Conservation (phyloP, 2,888 invertebrate species). For the Homarus gammarus region DNA sequence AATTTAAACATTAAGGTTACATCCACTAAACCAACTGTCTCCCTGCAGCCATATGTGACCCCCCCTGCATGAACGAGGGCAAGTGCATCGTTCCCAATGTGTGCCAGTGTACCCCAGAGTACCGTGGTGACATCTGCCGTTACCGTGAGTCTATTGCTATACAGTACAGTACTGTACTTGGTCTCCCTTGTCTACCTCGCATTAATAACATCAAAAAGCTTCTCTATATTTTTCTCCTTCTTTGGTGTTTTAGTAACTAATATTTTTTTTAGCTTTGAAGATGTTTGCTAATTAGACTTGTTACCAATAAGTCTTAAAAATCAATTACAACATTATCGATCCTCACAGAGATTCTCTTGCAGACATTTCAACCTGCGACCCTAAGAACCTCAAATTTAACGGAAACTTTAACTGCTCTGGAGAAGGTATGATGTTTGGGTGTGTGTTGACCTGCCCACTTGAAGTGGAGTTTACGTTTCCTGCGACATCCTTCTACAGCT, state of each 20-base stretch:
- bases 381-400: slow-evolving; percentile 86
- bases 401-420: slow-evolving; percentile 88
- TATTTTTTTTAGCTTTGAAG: not conserved
- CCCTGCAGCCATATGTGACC: slow-evolving; percentile 84
- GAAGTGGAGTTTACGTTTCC: slow-evolving; percentile 84
- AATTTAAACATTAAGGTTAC: too few species aligned
- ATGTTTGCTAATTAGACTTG: too few species aligned
- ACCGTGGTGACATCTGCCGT: slow-evolving; percentile 87
- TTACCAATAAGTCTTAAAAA: not conserved
- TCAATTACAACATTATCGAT: not conserved
- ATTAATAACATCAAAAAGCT: too few species aligned
- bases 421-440: slow-evolving; percentile 83
- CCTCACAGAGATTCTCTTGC: slow-evolving; percentile 47
- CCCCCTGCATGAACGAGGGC: slow-evolving; percentile 89
- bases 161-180: too few species aligned
- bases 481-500: slow-evolving; percentile 84
- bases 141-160: slow-evolving; percentile 81
- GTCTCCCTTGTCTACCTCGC: too few species aligned
- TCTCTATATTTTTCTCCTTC: too few species aligned
- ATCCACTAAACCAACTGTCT: not conserved
- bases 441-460: slow-evolving; percentile 85
- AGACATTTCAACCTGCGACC: slow-evolving; percentile 84
- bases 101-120: slow-evolving; percentile 88
- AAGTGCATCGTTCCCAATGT: slow-evolving; percentile 87
- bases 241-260: too few species aligned